Conservation (phyloP, 2,888 invertebrate species). For the Drosophila mercatorum region DNA sequence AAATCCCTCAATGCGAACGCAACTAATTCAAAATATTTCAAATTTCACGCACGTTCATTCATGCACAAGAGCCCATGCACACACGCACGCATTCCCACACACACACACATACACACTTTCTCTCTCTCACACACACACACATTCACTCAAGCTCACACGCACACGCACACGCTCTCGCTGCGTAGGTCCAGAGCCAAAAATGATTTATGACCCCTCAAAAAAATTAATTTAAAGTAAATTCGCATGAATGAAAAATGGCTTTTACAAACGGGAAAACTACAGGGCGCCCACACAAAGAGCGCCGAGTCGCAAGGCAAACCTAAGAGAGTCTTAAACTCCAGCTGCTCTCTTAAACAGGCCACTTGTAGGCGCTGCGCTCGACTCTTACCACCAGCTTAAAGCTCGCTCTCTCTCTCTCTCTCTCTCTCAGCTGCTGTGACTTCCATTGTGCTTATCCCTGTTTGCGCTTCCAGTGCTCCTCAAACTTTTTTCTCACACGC, state of each 20-base stretch:
- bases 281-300: constrained; percentile 51
- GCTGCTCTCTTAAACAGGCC: constrained; percentile 38
- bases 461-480: constrained; percentile 68
- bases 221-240: constrained; percentile 82
- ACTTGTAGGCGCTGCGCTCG: constrained; percentile 59
- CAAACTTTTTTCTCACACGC: constrained; percentile 52
- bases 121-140: constrained; percentile 19
- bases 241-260: constrained; percentile 83
- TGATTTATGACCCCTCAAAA: constrained; percentile 80
- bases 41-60: constrained; percentile 60
- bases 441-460: constrained; percentile 76
- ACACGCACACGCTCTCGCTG: constrained; percentile 32
- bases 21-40: constrained; percentile 46
- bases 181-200: constrained; percentile 68
- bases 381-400: constrained; percentile 63
- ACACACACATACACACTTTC: constrained; percentile 2
- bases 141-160: constrained; percentile 4
- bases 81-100: constrained; percentile 2
- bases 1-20: constrained; percentile 44
- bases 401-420: constrained; percentile 39
- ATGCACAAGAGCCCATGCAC: constrained; percentile 38
- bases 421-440: constrained; percentile 28
- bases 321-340: background rate
- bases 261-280: constrained; percentile 78
- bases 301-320: background rate